These are phyloP conservation scores for Paramormyrops hopkinsi DNA, from an alignment of 2,797 vertebrate genomes.

Conservation along the genomic window DNA sequence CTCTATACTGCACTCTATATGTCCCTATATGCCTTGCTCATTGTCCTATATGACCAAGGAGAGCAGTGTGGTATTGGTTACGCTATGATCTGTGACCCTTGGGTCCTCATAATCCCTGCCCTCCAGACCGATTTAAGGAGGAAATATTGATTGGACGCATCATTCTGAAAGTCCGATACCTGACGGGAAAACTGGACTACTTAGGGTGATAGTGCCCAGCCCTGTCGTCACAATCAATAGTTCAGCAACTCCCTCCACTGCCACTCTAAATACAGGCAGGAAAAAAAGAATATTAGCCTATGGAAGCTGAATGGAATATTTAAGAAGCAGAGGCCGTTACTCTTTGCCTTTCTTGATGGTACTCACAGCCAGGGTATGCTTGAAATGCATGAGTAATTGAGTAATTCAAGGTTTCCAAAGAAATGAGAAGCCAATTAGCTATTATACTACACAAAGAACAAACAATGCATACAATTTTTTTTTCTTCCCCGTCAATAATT, in stretches of 20 bases:
- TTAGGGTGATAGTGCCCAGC: neutral
- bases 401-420: conserved; percentile 1
- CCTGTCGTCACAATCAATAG: conserved; percentile 20
- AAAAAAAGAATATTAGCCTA: neutral
- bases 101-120: conserved; percentile 6
- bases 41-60: neutral
- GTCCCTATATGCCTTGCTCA: neutral
- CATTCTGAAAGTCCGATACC: conserved; percentile 7
- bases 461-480: neutral
- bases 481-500: neutral
- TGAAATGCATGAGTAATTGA: neutral
- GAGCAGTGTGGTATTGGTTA: neutral
- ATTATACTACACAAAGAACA: neutral
- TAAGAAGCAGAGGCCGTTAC: neutral
- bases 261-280: neutral
- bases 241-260: neutral
- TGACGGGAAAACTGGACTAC: conserved; percentile 22
- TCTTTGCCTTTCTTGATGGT: neutral
- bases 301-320: conserved; percentile 1
- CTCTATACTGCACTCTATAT: neutral
- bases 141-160: conserved; percentile 15
- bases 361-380: neutral
- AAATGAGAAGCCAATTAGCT: neutral
- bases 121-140: conserved; percentile 19
- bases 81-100: conserved; percentile 16